These are phyloP conservation scores for Anarrhichthys ocellatus DNA, from an alignment of 2,113 vertebrate species.

Conservation along the genomic window DNA sequence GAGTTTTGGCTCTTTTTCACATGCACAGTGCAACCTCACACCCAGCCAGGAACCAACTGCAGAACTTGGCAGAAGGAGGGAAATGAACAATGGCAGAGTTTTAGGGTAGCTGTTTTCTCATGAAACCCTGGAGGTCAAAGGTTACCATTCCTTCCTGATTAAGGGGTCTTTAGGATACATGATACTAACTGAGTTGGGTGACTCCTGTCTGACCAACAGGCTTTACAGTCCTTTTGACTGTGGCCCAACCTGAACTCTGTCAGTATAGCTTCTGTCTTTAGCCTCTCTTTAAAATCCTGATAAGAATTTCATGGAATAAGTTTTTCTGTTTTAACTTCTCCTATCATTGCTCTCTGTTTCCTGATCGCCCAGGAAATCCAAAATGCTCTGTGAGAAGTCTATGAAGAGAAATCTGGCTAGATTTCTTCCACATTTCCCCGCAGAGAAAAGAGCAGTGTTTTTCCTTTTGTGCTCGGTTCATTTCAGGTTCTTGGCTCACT, in stretches of 20 bases:
- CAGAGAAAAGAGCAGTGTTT: not conserved
- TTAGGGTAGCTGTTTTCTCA: slow-evolving; percentile 43
- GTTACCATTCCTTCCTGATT: slow-evolving; percentile 52
- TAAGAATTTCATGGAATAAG: not conserved
- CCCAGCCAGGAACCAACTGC: slow-evolving; percentile 34
- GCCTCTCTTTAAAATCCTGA: not conserved
- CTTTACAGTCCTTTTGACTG: slow-evolving; percentile 33
- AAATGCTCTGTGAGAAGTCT: not conserved
- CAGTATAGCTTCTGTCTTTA: slow-evolving; percentile 14
- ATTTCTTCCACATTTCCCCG: not conserved
- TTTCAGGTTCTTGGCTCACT: not conserved
- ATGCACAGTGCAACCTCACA: slow-evolving; percentile 19
- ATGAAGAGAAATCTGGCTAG: not conserved
- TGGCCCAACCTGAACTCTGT: slow-evolving; percentile 3
- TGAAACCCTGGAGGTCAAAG: slow-evolving; percentile 55
- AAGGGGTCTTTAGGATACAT: slow-evolving; percentile 34
- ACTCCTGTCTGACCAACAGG: slow-evolving; percentile 11
- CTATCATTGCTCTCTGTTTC: not conserved
- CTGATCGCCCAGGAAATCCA: not conserved
- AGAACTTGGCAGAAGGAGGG: slow-evolving; percentile 14
- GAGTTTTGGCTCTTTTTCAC: slow-evolving; percentile 44
- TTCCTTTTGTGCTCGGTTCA: not conserved
- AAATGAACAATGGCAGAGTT: slow-evolving; percentile 48
- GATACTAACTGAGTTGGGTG: slow-evolving; percentile 28
- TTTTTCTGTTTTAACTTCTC: slow-evolving; percentile 1